Percentiles rank a stretch among this genome's conserved stretches.
Evolutionary conservation across 2,797 vertebrate species (phyloP).

Genomic region (Pipistrellus nathusii): DNA sequence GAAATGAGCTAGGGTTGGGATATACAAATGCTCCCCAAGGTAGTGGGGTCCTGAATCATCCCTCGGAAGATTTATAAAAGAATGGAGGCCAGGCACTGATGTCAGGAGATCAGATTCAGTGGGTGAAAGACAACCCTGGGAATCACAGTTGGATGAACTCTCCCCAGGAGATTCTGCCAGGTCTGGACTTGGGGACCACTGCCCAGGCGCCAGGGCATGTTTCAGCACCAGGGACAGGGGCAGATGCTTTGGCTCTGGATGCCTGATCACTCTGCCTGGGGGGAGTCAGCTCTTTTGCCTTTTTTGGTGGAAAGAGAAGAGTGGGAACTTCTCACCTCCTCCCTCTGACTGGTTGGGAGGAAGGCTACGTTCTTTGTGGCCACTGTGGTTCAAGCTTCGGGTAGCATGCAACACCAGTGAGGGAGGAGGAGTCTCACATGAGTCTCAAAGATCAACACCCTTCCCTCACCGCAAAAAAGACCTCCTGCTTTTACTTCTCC

Average conservation of each 20-base stretch:
- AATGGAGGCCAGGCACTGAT: neutral
- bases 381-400: too few relatives aligned
- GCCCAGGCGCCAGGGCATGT: rapidly evolving
- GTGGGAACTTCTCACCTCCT: neutral
- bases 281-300: neutral
- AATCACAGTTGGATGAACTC: neutral
- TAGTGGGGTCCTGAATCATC: neutral
- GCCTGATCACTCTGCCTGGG: neutral
- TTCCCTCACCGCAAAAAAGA: rapidly evolving
- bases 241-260: rapidly evolving
- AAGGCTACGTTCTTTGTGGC: neutral
- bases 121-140: neutral
- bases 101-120: neutral
- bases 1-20: neutral
- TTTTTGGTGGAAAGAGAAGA: neutral
- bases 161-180: neutral
- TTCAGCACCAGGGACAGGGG: slow-evolving; percentile 82
- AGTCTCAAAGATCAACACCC: neutral
- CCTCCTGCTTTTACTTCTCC: neutral
- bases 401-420: neutral
- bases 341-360: neutral
- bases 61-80: neutral
- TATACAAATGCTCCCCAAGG: neutral
- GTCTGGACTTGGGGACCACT: rapidly evolving
- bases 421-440: neutral